A percentile compares a stretch with the other conserved stretches of the same genome.
These are phyloP conservation scores for Orthonevra nobilis DNA, from an alignment of 2,888 invertebrate species.

Conservation along the genomic window DNA sequence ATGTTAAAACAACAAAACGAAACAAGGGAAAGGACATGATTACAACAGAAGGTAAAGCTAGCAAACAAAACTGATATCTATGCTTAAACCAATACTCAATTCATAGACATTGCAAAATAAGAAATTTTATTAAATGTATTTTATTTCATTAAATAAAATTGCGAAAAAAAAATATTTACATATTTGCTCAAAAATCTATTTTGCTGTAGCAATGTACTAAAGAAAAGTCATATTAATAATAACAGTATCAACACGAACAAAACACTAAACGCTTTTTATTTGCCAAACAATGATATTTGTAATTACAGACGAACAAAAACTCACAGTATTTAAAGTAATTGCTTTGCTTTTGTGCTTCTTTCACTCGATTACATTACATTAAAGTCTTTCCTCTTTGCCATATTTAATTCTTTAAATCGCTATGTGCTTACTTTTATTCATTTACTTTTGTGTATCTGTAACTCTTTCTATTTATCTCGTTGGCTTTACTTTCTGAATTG, in stretches of 20 bases:
- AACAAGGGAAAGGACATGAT: constrained; percentile 79
- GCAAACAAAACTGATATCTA: constrained; percentile 36
- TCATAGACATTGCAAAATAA: constrained; percentile 44
- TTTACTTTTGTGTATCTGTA: constrained; percentile 1
- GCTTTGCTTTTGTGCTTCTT: constrained; percentile 65
- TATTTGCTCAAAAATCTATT: constrained; percentile 46
- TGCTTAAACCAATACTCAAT: constrained; percentile 21
- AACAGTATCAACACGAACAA: constrained; percentile 49
- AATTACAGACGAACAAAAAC: constrained; percentile 12
- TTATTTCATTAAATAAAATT: constrained; percentile 41
- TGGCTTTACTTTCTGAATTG: constrained; percentile 18
- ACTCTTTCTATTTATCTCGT: not conserved
- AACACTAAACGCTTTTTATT: constrained; percentile 49
- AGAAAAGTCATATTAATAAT: constrained; percentile 63
- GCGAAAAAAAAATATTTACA: constrained; percentile 25
- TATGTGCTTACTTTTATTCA: constrained; percentile 35
- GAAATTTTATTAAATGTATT: constrained; percentile 55
- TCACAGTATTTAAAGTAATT: constrained; percentile 29
- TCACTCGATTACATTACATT: constrained; percentile 48
- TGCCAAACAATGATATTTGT: constrained; percentile 4
- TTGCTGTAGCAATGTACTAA: constrained; percentile 69
- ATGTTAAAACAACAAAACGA: constrained; percentile 82
- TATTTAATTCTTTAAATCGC: constrained; percentile 31
- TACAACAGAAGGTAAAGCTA: constrained; percentile 78
- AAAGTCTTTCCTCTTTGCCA: constrained; percentile 30